These are phyloP conservation scores for Drosophila demipolita DNA, from an alignment of 2,888 invertebrate genomes.

Conservation along the genomic window DNA sequence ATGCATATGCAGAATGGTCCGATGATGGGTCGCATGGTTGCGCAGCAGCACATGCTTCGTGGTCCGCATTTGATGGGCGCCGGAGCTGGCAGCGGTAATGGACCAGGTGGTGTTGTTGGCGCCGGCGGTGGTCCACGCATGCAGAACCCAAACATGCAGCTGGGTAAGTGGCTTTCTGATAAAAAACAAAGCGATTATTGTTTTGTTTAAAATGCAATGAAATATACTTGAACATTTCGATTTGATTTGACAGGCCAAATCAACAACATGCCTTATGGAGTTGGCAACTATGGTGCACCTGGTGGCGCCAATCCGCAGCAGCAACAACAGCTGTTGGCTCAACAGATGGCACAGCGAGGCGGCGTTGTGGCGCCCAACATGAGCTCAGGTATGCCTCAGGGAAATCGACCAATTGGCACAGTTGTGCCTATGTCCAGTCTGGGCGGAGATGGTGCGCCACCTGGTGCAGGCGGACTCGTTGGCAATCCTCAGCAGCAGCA, in stretches of 20 bases:
- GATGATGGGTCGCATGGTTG: constrained; percentile 86
- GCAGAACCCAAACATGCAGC: constrained; percentile 86
- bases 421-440: constrained; percentile 86
- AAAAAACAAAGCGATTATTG: neutral
- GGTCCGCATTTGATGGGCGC: constrained; percentile 85
- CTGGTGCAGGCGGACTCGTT: constrained; percentile 85
- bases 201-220: neutral
- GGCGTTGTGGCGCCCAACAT: constrained; percentile 81
- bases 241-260: constrained; percentile 80
- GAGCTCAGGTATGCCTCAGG: constrained; percentile 82
- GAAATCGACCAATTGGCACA: constrained; percentile 85
- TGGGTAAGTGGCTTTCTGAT: constrained; percentile 70
- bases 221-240: neutral
- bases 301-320: constrained; percentile 74
- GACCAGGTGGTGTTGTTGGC: constrained; percentile 76
- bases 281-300: constrained; percentile 81
- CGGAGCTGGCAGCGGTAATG: constrained; percentile 70
- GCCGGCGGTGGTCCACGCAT: constrained; percentile 86
- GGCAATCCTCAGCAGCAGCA: constrained; percentile 87
- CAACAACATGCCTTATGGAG: constrained; percentile 84
- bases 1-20: constrained; percentile 90
- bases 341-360: constrained; percentile 81
- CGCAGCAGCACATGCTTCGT: constrained; percentile 83
- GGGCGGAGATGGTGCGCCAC: constrained; percentile 86
- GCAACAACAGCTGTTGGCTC: constrained; percentile 82